These are phyloP conservation scores for Sebastolobus altivelis DNA, from an alignment of 2,797 vertebrate genomes.

Conservation along the genomic window DNA sequence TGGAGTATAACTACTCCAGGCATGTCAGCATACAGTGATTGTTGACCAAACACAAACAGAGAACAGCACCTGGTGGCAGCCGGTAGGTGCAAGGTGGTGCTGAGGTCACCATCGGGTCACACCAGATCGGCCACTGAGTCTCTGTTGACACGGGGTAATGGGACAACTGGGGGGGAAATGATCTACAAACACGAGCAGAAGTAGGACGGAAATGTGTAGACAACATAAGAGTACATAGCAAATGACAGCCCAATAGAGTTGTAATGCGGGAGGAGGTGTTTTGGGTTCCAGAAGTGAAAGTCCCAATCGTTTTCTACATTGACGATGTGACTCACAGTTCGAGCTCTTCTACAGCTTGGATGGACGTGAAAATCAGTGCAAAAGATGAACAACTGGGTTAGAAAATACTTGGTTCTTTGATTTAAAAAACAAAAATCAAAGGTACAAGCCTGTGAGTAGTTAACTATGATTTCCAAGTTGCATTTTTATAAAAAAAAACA, in stretches of 20 bases:
- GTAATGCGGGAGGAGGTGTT: not conserved
- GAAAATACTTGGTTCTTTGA: not conserved
- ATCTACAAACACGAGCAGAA: not conserved
- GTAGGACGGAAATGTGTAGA: not conserved
- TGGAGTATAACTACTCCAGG: not conserved
- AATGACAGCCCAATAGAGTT: not conserved
- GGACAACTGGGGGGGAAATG: not conserved
- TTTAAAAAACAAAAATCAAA: not conserved
- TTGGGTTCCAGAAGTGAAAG: not conserved
- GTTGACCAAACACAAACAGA: constrained; percentile 58
- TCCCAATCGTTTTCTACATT: not conserved
- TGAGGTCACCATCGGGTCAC: constrained; percentile 44
- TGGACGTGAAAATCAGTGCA: not conserved
- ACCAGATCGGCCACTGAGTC: not conserved
- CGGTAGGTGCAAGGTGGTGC: constrained; percentile 27
- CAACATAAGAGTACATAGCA: not conserved
- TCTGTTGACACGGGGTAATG: not conserved
- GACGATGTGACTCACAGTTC: not conserved
- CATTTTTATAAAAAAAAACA: not conserved
- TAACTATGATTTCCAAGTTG: not conserved
- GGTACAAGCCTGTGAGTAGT: not conserved
- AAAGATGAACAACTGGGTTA: not conserved
- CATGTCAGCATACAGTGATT: constrained; percentile 17
- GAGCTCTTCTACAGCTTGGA: not conserved
- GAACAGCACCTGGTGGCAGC: constrained; percentile 33